Base-by-base conservation (phyloP, 2,797 vertebrate species). In the Acanthiza pusilla region DNA sequence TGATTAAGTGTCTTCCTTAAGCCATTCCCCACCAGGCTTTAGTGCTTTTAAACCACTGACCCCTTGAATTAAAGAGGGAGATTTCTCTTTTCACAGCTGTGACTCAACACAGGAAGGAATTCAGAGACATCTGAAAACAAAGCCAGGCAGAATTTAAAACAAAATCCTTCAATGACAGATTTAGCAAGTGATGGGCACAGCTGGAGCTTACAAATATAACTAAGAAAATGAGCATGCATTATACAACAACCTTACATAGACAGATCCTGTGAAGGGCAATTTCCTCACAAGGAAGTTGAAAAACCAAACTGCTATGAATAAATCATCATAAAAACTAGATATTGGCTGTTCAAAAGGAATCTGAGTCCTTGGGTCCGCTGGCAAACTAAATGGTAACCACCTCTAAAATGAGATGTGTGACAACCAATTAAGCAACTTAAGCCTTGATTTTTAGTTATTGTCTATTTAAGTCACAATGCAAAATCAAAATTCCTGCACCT, bases 61-160 rank as follows among this genome's bases (percentile, higher is more conserved):
- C 88, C 61, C 53, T 79, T 90, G 93, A 95, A 95, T 95, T 95
- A 94, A 85, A 94, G 80, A 90, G 51, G 45, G 83, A 93, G 79
- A 91, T 90, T 96, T 94, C 91, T 93, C 91, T 95, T 94, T 94
- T 95, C 89, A 93, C 95, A 96, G 95, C 93, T 96, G 96, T 96
- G 89, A 89, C 71, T 95, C 83, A 94, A 91, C 88, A 94, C 34
- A 76, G 71, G 63, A 74, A 95, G 92, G 96, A 95, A 96, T 97
- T 95, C 70, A 88, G 76, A 94, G 71, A 89, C 79, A 92, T 93
- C 73, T 94, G 88, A 94, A 96, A 94, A 92, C 89, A 88, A 95
- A 94, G 83, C 57, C 93, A 93, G 57, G 57, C 89, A 96, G 89
- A 96, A 84, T 95, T 96, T 95, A 97, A 95, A 96, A 95, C 85